Percentiles rank a stretch among this genome's conserved stretches.
phyloP scores from a whole-genome alignment of 2,113 vertebrate species.

The Vanacampus margaritifer region DNA sequence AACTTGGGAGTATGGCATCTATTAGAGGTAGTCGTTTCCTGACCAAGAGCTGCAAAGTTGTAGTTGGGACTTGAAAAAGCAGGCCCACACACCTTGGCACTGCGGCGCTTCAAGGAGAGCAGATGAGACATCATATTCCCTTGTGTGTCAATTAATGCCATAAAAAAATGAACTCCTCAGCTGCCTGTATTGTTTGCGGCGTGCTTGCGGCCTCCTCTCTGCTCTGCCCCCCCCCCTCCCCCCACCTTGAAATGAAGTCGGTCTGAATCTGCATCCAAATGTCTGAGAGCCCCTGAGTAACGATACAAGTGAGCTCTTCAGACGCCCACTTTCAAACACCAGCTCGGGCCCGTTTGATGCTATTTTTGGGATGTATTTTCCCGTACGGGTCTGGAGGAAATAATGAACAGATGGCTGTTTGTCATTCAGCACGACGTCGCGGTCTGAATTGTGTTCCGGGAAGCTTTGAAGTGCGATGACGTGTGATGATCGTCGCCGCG shows the following conservation, averaged over 20 bases:
- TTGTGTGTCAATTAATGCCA: conserved; percentile 59
- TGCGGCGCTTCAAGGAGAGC: conserved; percentile 35
- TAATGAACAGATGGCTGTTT: conserved; percentile 61
- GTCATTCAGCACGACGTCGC: conserved; percentile 33
- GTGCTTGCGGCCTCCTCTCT: conserved; percentile 17
- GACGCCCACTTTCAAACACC: conserved; percentile 48
- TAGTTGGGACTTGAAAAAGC: conserved; percentile 27
- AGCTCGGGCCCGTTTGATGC: conserved; percentile 57
- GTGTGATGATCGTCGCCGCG: not conserved
- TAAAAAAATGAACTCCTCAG: conserved; percentile 35
- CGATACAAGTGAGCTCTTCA: conserved; percentile 36
- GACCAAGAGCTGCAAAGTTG: conserved; percentile 7
- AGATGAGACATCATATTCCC: conserved; percentile 57
- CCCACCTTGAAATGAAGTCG: conserved; percentile 20
- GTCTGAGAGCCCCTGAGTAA: conserved; percentile 53
- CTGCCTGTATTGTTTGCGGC: conserved; percentile 39
- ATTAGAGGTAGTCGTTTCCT: conserved; percentile 8
- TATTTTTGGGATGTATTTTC: conserved; percentile 56
- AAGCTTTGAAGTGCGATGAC: conserved; percentile 9
- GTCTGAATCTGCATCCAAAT: conserved; percentile 37
- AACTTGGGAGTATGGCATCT: not conserved
- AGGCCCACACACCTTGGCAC: conserved; percentile 52
- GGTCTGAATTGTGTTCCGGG: not conserved
- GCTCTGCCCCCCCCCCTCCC: conserved; percentile 14
- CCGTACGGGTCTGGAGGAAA: conserved; percentile 45